Conservation (phyloP, 2,888 invertebrate genomes). For the Agrotis exclamationis region DNA sequence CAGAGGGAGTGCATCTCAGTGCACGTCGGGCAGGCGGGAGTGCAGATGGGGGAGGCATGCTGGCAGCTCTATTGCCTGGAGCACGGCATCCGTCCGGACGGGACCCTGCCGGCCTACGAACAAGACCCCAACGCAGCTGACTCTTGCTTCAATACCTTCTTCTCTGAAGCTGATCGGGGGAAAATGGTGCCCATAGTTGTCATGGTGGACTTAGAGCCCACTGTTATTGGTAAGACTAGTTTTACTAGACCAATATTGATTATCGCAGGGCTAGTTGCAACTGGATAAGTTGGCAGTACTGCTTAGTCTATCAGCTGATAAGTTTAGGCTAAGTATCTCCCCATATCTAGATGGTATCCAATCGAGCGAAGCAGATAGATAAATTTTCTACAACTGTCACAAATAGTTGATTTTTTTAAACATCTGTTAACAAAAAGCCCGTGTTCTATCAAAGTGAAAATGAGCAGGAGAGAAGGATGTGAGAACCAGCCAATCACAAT, state of each 20-base stretch:
- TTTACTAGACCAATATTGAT: not conserved
- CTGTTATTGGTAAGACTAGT: constrained; percentile 93
- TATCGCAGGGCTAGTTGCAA: not conserved
- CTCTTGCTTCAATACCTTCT: constrained; percentile 94
- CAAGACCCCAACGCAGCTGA: constrained; percentile 85
- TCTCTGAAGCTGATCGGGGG: constrained; percentile 96
- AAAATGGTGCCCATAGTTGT: constrained; percentile 97
- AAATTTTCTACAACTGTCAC: no score
- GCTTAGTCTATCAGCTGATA: not conserved
- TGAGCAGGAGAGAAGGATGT: not conserved
- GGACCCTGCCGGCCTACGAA: constrained; percentile 91
- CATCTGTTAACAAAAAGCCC: not conserved
- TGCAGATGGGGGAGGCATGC: constrained; percentile 96
- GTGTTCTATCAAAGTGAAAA: not conserved
- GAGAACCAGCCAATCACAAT: no score
- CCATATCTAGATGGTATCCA: not conserved
- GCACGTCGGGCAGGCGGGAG: constrained; percentile 96
- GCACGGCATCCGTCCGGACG: constrained; percentile 95
- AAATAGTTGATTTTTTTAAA: no score
- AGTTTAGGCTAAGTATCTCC: not conserved
- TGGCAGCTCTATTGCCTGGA: constrained; percentile 97
- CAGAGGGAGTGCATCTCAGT: constrained; percentile 97
- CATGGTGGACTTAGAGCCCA: constrained; percentile 97
- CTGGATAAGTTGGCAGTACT: not conserved
- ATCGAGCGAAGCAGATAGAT: not conserved